Conservation (phyloP, 2,113 vertebrate genomes). For the Anoplopoma fimbria region DNA sequence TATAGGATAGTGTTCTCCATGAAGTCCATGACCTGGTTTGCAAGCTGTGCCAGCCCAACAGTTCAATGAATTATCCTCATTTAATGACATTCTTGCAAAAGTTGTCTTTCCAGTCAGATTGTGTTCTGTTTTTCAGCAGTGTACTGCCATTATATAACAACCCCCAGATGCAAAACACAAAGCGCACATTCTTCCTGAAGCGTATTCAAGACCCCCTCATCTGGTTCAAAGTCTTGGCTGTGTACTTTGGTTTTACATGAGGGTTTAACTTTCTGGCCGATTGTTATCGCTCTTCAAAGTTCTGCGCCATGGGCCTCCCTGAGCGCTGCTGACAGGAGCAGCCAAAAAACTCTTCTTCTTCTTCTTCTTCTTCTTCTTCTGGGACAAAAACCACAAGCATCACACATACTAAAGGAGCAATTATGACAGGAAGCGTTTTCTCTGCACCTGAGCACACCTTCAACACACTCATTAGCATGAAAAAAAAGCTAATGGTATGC, state of each 20-base stretch:
- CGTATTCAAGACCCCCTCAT: constrained; percentile 42
- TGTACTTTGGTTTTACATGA: constrained; percentile 55
- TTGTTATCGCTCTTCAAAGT: constrained; percentile 62
- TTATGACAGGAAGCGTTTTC: constrained; percentile 7
- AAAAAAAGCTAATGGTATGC: constrained; percentile 21
- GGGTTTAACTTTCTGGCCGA: constrained; percentile 53
- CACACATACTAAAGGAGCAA: constrained; percentile 2
- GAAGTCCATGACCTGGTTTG: neutral
- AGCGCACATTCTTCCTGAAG: constrained; percentile 35
- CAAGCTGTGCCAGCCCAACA: neutral
- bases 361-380: constrained; percentile 1
- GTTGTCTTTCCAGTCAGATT: neutral
- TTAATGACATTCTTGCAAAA: neutral
- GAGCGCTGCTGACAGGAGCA: constrained; percentile 35
- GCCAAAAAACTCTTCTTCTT: constrained; percentile 9
- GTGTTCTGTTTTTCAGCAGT: neutral
- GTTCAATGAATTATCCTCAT: neutral
- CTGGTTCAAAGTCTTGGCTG: constrained; percentile 61
- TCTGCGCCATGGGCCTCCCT: constrained; percentile 20
- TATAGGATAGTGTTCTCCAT: neutral
- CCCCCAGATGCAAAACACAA: constrained; percentile 14
- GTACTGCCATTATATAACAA: constrained; percentile 11
- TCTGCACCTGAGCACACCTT: constrained; percentile 32
- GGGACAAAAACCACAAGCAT: constrained; percentile 37
- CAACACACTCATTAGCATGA: constrained; percentile 12